Percentiles rank a stretch among this genome's conserved stretches.
phyloP scores from a whole-genome alignment of 1,140 invertebrate genomes.

The Vollenhovia emeryi region DNA sequence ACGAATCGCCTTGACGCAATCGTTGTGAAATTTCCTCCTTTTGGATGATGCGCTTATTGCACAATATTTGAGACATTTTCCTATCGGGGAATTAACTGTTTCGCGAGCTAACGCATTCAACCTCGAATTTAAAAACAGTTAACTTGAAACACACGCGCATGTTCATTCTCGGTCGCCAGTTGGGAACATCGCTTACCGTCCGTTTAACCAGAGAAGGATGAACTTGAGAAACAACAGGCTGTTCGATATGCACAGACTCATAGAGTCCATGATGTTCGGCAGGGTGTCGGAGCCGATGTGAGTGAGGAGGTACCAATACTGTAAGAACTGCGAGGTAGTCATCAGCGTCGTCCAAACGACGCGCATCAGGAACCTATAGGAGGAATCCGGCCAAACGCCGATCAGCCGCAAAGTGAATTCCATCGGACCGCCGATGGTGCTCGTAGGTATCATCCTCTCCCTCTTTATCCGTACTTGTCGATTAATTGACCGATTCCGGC shows the following conservation, averaged over 20 bases:
- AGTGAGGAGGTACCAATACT: conserved; percentile 19
- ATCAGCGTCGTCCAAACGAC: conserved; percentile 12
- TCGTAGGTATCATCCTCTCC: conserved; percentile 9
- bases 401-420: conserved; percentile 48
- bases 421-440: conserved; percentile 19
- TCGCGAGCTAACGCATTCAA: not conserved
- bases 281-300: conserved; percentile 7
- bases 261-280: conserved; percentile 4
- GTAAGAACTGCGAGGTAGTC: not conserved
- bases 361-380: conserved; percentile 18
- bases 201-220: conserved; percentile 23
- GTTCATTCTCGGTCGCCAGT: not conserved
- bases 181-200: not conserved
- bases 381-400: conserved; percentile 57
- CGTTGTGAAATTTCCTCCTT: no score
- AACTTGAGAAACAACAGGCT: conserved; percentile 34
- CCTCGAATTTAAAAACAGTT: not conserved
- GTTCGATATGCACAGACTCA: conserved; percentile 19
- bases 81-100: not conserved
- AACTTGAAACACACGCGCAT: not conserved
- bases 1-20: no score
- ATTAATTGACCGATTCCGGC: not conserved
- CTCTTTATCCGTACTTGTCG: not conserved
- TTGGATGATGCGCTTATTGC: no score
- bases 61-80: not conserved